A percentile compares a stretch with the other conserved stretches of the same genome.
Conservation (phyloP, 2,113 vertebrate species). For the Bujurquina vittata region DNA sequence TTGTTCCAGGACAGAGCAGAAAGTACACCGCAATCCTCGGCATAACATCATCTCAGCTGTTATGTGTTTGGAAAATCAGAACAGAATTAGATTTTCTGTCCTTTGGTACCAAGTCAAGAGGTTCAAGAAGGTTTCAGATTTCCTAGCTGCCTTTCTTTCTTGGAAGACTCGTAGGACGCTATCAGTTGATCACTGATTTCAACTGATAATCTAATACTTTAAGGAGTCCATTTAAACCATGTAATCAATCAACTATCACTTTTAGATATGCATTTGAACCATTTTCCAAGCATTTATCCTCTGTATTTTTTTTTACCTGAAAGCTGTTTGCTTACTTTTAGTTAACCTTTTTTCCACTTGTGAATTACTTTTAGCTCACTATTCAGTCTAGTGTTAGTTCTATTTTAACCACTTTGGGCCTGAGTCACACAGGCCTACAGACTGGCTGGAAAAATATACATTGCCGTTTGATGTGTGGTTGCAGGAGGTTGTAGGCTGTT, state of each 20-base stretch:
- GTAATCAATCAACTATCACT: not conserved
- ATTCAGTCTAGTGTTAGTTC: not conserved
- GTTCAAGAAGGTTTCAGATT: not conserved
- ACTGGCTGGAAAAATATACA: not conserved
- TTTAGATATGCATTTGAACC: not conserved
- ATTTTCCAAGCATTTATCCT: not conserved
- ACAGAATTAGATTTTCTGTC: not conserved
- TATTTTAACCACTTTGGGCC: not conserved
- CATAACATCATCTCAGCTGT: not conserved
- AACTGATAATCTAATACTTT: not conserved
- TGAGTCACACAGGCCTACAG: not conserved
- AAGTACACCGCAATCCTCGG: not conserved
- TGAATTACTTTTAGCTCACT: too few species aligned
- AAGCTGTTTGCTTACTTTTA: too few species aligned
- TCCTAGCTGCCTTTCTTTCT: not conserved
- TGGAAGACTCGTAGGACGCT: not conserved
- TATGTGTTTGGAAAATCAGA: not conserved
- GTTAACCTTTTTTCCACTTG: not conserved
- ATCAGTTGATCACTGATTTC: not conserved
- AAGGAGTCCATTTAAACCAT: not conserved
- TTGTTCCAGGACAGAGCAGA: conserved; percentile 10
- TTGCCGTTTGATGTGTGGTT: not conserved
- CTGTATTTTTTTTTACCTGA: not conserved
- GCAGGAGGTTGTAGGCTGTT: not conserved
- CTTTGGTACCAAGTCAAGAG: not conserved